A percentile compares a stretch with the other conserved stretches of the same genome.
phyloP scores from a whole-genome alignment of 2,888 invertebrate genomes.

The Agrochola lota region DNA sequence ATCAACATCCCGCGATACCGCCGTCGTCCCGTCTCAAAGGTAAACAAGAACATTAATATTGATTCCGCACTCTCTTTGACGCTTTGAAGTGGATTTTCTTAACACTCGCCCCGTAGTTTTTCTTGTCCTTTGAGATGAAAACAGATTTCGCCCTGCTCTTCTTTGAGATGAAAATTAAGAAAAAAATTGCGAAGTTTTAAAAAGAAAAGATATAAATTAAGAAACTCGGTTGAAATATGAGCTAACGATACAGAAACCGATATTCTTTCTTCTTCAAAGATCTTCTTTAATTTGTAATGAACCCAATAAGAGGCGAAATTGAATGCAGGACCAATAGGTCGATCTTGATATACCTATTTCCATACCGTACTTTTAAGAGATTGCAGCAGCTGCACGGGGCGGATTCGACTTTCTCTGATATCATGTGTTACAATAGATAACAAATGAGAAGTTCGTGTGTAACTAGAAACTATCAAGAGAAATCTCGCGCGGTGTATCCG shows the following conservation, averaged over 20 bases:
- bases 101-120: constrained; percentile 78
- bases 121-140: constrained; percentile 82
- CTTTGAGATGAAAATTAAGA: constrained; percentile 73
- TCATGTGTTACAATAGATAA: constrained; percentile 67
- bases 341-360: constrained; percentile 63
- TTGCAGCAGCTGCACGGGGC: constrained; percentile 65
- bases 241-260: neutral
- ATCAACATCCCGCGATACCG: constrained; percentile 77
- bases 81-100: constrained; percentile 84
- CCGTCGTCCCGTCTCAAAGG: constrained; percentile 81
- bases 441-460: constrained; percentile 78
- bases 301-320: constrained; percentile 2
- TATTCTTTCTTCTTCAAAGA: too few species aligned
- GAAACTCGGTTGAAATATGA: neutral
- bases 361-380: constrained; percentile 64
- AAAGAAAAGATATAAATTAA: neutral
- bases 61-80: constrained; percentile 86
- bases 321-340: constrained; percentile 32
- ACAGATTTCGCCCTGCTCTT: constrained; percentile 65
- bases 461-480: constrained; percentile 84
- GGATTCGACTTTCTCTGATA: constrained; percentile 77
- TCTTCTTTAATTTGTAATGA: neutral
- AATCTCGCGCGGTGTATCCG: constrained; percentile 83
- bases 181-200: constrained; percentile 20
- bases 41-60: constrained; percentile 89